These are phyloP conservation scores for Cisticola juncidis DNA, from an alignment of 2,113 vertebrate genomes.

Conservation along the genomic window DNA sequence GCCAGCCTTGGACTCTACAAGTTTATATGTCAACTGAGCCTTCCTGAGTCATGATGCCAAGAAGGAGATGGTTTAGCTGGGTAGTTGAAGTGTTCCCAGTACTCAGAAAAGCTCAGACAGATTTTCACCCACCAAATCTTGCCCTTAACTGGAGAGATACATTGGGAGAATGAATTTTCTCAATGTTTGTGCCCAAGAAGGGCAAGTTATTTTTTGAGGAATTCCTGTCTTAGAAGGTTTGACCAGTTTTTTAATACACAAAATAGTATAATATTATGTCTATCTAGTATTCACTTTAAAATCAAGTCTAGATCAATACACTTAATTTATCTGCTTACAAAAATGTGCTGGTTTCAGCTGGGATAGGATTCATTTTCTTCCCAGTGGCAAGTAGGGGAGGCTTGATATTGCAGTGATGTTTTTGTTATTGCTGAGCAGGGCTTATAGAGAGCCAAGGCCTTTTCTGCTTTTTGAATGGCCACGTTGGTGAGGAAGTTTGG, in stretches of 20 bases:
- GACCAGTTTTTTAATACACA: background rate
- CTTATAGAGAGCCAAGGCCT: background rate
- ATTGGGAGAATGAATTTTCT: fast-evolving
- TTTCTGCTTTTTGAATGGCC: background rate
- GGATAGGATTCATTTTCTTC: background rate
- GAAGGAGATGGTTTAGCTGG: background rate
- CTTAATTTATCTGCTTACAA: background rate
- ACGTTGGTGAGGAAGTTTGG: background rate
- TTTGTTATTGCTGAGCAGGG: background rate
- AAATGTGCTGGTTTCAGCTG: background rate
- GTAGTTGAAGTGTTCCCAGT: background rate
- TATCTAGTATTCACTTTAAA: background rate
- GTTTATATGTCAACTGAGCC: background rate
- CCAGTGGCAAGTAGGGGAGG: too few relatives aligned
- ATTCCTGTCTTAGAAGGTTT: background rate
- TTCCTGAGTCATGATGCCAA: background rate
- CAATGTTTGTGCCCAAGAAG: background rate
- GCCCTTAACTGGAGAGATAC: background rate
- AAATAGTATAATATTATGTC: background rate
- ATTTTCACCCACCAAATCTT: background rate
- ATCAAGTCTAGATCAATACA: background rate
- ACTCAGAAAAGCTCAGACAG: background rate
- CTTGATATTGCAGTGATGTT: background rate
- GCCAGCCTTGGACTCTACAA: background rate
- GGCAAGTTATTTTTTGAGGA: background rate